phyloP scores from a whole-genome alignment of 2,113 vertebrate species.

The Murina feae region DNA sequence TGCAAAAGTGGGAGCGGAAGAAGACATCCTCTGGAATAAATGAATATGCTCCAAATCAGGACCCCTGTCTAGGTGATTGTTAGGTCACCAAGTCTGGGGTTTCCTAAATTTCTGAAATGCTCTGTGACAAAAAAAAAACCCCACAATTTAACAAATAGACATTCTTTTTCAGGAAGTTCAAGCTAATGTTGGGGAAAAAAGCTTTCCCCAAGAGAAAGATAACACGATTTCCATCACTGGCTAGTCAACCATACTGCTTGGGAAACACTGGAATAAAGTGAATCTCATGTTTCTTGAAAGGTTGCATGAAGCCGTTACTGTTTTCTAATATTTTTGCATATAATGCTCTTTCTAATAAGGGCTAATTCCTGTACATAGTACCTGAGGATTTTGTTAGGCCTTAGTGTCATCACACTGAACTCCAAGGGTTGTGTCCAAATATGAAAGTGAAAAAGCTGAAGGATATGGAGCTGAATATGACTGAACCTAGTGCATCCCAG shows the following conservation, averaged over 20 bases:
- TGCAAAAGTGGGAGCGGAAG: not conserved
- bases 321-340: constrained; percentile 34
- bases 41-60: constrained; percentile 2
- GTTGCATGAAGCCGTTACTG: not conserved
- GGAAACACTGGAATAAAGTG: constrained; percentile 20
- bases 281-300: constrained; percentile 31
- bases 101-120: constrained; percentile 35
- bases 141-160: not conserved
- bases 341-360: not conserved
- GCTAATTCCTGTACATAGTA: not conserved
- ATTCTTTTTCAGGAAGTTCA: not conserved
- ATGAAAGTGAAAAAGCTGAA: constrained; percentile 37
- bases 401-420: constrained; percentile 1
- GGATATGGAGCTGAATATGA: not conserved
- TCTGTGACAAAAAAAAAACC: not conserved
- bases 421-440: not conserved
- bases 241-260: not conserved
- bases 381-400: constrained; percentile 7
- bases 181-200: constrained; percentile 12
- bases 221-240: not conserved
- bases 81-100: not conserved
- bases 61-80: not conserved
- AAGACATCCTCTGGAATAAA: not conserved
- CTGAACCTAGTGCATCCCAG: not conserved
- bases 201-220: not conserved